phyloP scores from a whole-genome alignment of 2,888 invertebrate species.

The Bombyx huttoni region DNA sequence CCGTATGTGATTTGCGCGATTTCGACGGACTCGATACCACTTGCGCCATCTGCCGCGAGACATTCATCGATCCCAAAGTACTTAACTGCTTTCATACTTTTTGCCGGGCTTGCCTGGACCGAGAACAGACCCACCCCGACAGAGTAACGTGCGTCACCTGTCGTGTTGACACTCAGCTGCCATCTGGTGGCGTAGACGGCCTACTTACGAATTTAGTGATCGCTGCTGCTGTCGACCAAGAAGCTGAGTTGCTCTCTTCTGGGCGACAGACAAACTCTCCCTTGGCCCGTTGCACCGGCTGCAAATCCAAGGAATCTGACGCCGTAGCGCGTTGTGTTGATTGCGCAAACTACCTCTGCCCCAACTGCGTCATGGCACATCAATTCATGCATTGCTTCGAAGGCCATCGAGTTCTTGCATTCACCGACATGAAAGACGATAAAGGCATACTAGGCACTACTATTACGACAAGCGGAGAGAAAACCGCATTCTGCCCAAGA shows the following conservation, averaged over 20 bases:
- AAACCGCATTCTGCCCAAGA: conserved; percentile 83
- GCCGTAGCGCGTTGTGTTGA: conserved; percentile 97
- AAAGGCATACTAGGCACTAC: conserved; percentile 64
- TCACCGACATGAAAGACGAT: conserved; percentile 77
- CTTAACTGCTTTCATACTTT: conserved; percentile 88
- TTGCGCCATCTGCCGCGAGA: conserved; percentile 83
- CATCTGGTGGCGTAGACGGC: conserved; percentile 74
- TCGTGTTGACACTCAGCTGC: conserved; percentile 67
- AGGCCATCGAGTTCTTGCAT: conserved; percentile 90
- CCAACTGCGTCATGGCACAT: conserved; percentile 98
- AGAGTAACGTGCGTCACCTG: conserved; percentile 83
- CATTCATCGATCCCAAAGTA: conserved; percentile 81
- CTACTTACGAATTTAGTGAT: conserved; percentile 77
- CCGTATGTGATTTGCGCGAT: conserved; percentile 81
- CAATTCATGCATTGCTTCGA: conserved; percentile 99
- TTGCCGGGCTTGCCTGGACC: conserved; percentile 86
- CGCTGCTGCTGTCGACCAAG: conserved; percentile 70
- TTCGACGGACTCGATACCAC: conserved; percentile 74
- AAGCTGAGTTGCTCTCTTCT: conserved; percentile 61
- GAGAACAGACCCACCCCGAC: conserved; percentile 77
- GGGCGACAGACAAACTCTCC: conserved; percentile 59
- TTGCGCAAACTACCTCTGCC: conserved; percentile 96
- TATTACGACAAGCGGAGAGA: conserved; percentile 73
- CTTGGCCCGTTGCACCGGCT: conserved; percentile 89
- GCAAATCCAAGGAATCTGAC: conserved; percentile 94